A percentile compares a stretch with the other conserved stretches of the same genome.
Conservation (phyloP, 2,113 vertebrate species). For the Taurulus bubalis region DNA sequence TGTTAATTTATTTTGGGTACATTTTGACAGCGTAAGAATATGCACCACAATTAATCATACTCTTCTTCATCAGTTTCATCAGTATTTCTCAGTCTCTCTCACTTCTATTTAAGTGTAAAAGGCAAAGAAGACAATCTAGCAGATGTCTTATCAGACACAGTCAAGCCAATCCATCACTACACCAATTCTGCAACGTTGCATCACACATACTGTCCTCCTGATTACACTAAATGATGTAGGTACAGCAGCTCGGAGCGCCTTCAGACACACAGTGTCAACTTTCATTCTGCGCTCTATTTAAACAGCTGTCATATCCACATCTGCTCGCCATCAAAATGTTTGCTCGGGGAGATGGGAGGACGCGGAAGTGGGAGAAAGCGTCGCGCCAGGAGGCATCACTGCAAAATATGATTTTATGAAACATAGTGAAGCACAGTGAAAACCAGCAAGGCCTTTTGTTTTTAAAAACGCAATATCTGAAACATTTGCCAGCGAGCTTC, state of each 20-base stretch:
- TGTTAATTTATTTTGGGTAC: neutral
- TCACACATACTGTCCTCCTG: neutral
- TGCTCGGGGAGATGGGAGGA: neutral
- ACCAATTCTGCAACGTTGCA: neutral
- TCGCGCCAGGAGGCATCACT: neutral
- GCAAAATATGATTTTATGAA: too few species aligned
- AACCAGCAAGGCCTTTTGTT: too few species aligned
- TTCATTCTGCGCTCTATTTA: conserved; percentile 26
- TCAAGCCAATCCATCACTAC: neutral
- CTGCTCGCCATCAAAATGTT: conserved; percentile 14
- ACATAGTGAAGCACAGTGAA: too few species aligned
- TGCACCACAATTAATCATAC: neutral
- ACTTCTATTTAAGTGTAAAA: neutral
- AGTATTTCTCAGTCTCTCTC: neutral
- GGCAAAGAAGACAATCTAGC: neutral
- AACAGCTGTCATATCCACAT: conserved; percentile 27
- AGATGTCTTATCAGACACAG: neutral
- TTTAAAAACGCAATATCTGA: too few species aligned
- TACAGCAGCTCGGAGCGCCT: neutral
- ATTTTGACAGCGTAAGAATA: neutral
- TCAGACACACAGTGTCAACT: neutral
- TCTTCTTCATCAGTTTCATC: neutral
- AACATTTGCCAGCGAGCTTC: too few species aligned
- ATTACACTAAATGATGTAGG: neutral
- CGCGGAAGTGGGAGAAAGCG: neutral